Evolutionary conservation across 2,113 vertebrate genomes (phyloP).

Genomic region (Chaetodon trifascialis): DNA sequence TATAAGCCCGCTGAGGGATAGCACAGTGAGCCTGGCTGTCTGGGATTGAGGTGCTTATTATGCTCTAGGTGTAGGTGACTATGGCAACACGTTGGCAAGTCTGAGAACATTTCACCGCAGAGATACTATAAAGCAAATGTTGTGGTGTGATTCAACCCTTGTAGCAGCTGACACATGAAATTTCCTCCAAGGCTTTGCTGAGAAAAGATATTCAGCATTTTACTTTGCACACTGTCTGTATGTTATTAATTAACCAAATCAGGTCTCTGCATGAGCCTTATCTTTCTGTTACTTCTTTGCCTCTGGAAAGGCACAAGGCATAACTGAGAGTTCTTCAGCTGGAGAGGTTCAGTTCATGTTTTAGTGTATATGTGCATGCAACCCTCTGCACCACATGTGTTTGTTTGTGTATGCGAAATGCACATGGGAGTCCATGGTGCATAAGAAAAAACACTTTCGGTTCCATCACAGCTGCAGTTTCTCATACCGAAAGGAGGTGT

Average conservation of each 20-base stretch:
- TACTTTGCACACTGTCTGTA: slow-evolving; percentile 11
- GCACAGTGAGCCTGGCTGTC: slow-evolving; percentile 18
- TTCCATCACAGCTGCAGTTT: slow-evolving; percentile 69
- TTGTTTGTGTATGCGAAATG: slow-evolving; percentile 47
- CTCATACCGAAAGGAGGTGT: slow-evolving; percentile 56
- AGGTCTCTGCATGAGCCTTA: background rate
- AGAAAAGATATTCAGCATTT: slow-evolving; percentile 32
- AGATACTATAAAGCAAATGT: slow-evolving; percentile 67
- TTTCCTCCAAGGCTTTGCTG: slow-evolving; percentile 44
- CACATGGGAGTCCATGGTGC: slow-evolving; percentile 41
- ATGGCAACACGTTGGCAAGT: slow-evolving; percentile 60
- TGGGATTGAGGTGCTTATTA: slow-evolving; percentile 40
- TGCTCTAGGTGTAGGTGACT: slow-evolving; percentile 52
- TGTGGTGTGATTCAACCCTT: slow-evolving; percentile 49
- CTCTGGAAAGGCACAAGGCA: background rate
- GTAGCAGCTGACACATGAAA: slow-evolving; percentile 58
- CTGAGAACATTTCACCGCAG: slow-evolving; percentile 35
- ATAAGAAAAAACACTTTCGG: slow-evolving; percentile 69
- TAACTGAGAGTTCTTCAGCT: background rate
- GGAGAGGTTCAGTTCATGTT: background rate
- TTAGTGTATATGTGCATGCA: background rate
- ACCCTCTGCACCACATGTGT: slow-evolving; percentile 9
- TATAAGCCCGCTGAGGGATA: slow-evolving; percentile 21
- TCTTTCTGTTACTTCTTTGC: background rate
- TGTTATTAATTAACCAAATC: slow-evolving; percentile 38